phyloP scores from a whole-genome alignment of 2,113 vertebrate genomes.

The Recurvirostra avosetta region DNA sequence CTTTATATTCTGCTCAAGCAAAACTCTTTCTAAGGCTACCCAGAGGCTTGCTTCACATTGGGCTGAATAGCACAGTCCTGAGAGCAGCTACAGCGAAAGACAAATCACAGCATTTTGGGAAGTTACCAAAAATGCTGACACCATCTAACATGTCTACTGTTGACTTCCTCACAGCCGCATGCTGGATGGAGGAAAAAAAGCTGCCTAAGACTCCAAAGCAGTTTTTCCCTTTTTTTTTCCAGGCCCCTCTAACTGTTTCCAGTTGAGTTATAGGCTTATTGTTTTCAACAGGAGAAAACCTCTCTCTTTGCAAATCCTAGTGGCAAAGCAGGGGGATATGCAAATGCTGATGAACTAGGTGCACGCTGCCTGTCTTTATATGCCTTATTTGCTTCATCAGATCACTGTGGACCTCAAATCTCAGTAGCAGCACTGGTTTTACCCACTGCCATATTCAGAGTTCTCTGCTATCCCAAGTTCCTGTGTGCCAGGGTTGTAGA shows the following conservation, averaged over 20 bases:
- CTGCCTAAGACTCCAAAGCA: background rate
- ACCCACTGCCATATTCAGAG: background rate
- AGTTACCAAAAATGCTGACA: background rate
- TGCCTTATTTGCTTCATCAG: background rate
- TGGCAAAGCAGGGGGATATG: background rate
- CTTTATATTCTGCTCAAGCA: background rate
- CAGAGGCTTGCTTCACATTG: background rate
- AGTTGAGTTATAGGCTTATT: background rate
- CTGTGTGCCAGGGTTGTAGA: background rate
- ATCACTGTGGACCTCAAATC: background rate
- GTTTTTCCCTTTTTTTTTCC: background rate
- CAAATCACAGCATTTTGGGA: background rate
- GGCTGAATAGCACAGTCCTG: background rate
- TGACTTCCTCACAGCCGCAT: background rate
- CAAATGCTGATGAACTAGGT: background rate
- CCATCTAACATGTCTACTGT: background rate
- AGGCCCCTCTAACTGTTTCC: background rate
- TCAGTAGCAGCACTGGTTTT: background rate
- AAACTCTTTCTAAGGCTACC: background rate
- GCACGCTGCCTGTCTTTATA: background rate
- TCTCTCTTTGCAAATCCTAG: background rate
- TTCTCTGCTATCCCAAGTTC: background rate
- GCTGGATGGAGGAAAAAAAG: background rate
- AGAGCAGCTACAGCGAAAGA: background rate
- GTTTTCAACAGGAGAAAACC: background rate